A percentile compares a stretch with the other conserved stretches of the same genome.
Conservation (phyloP, 2,113 vertebrate genomes). For the Corvus cornix region DNA sequence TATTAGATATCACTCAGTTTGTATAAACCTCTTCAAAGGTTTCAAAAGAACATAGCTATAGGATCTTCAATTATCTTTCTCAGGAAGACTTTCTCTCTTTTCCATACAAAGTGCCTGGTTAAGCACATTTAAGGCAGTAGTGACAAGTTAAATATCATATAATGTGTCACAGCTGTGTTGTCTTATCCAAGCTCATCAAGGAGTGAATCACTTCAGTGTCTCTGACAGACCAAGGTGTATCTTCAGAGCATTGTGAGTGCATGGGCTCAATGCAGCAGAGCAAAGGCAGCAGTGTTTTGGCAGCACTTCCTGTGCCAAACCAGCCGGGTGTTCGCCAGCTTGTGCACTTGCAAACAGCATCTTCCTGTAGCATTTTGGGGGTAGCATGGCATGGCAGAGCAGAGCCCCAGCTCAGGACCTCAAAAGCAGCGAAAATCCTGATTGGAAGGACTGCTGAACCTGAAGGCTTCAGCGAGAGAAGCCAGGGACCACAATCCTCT, state of each 20-base stretch:
- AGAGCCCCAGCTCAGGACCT: neutral
- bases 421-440: neutral
- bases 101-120: neutral
- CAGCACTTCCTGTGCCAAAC: neutral
- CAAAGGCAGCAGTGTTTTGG: neutral
- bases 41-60: neutral
- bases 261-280: neutral
- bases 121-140: neutral
- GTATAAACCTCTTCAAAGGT: neutral
- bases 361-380: neutral
- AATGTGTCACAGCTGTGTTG: neutral
- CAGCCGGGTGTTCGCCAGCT: neutral
- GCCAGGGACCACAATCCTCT: neutral
- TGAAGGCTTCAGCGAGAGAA: neutral
- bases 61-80: neutral
- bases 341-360: neutral
- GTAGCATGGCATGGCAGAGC: no score
- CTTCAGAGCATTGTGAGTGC: neutral
- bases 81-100: neutral
- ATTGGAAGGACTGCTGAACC: fast-evolving
- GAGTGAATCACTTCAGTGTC: neutral
- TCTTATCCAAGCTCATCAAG: neutral
- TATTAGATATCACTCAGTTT: neutral
- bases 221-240: neutral
- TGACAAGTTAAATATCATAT: neutral